Conservation (phyloP, 2,888 invertebrate species). For the Crioceris asparagi region DNA sequence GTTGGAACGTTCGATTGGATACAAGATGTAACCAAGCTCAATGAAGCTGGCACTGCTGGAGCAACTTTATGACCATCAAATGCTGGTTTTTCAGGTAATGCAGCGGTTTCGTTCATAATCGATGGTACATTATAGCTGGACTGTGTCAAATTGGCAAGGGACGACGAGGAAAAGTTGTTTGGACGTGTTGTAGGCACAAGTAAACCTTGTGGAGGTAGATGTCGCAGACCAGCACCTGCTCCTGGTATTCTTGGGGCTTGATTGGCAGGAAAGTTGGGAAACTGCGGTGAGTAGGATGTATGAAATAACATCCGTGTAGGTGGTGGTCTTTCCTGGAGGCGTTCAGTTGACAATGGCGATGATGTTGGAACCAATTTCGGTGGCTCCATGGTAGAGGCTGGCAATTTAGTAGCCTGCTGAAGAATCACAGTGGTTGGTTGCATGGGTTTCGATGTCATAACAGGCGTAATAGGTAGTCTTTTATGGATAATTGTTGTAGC, state of each 20-base stretch:
- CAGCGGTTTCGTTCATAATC: slow-evolving; percentile 19
- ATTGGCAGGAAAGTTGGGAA: slow-evolving; percentile 20
- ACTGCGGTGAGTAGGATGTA: slow-evolving; percentile 19
- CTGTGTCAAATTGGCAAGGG: slow-evolving; percentile 17
- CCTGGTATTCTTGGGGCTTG: slow-evolving; percentile 26
- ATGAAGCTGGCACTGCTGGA: slow-evolving; percentile 1
- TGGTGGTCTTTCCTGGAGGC: slow-evolving; percentile 32
- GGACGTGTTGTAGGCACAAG: slow-evolving; percentile 25
- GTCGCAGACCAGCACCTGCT: slow-evolving; percentile 21
- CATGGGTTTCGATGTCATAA: slow-evolving; percentile 48
- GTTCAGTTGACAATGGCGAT: slow-evolving; percentile 4
- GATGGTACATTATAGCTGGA: slow-evolving; percentile 13
- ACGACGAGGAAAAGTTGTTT: slow-evolving; percentile 19
- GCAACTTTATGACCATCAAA: slow-evolving; percentile 15
- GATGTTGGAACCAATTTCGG: slow-evolving; percentile 28
- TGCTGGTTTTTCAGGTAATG: slow-evolving; percentile 22
- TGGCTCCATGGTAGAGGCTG: slow-evolving; percentile 28
- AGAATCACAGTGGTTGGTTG: slow-evolving; percentile 40
- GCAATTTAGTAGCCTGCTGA: slow-evolving; percentile 34
- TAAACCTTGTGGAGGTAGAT: slow-evolving; percentile 24
- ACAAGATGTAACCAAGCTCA: slow-evolving; percentile 4
- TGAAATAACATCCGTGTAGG: slow-evolving; percentile 38
- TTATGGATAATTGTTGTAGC: slow-evolving; percentile 34
- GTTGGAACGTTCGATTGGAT: slow-evolving; percentile 4
- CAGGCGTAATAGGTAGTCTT: slow-evolving; percentile 48